Base-by-base conservation (phyloP, 2,797 vertebrate species). In the Balearica regulorum region DNA sequence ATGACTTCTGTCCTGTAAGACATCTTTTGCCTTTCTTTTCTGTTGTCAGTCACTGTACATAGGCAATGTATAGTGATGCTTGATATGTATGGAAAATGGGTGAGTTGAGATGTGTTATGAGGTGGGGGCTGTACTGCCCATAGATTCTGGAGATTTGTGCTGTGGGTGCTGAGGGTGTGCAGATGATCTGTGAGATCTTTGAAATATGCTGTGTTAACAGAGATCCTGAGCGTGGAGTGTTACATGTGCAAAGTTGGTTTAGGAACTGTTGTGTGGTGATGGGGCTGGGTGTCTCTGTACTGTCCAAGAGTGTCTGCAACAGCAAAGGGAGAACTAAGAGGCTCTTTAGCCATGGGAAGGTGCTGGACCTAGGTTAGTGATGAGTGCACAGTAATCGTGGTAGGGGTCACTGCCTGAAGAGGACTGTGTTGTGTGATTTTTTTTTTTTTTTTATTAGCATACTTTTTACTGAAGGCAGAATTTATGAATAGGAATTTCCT, bases 281-380 rank as follows among this genome's bases (percentile, higher is more conserved):
- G 57, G 48, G 22, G 9, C 9, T 17, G 19, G 8, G 3, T 28
- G 15, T 77, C 11, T 31, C 13, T 51, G 10, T 13, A 0, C 6
- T 33, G 72, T 24, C 70, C 3, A 1, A 43, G 19, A 43, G 31
- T 44, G 16, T 41, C n/a, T 60, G 69, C 35, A 19, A 9, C 20
- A 46, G 54, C 11, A 22, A 6, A 53, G 39, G 20, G 24, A 43
- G 31, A 62, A 11, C 43, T 10, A 25, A 57, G 37, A 61, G 29
- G 6, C 4, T 53, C 4, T n/a, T 54, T 11, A 64, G 46, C n/a
- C 7, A 0, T 8, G 19, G 60, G 57, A 60, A 73, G 7, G 17
- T 49, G 44, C 54, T 57, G 61, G 37, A 9, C 29, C 9, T 26
- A 15, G 28, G 31, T 49, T 83, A 64, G 48, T 21, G 10, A 5